These are phyloP conservation scores for Opisthocomus hoazin DNA, from an alignment of 2,113 vertebrate genomes.

Conservation along the genomic window DNA sequence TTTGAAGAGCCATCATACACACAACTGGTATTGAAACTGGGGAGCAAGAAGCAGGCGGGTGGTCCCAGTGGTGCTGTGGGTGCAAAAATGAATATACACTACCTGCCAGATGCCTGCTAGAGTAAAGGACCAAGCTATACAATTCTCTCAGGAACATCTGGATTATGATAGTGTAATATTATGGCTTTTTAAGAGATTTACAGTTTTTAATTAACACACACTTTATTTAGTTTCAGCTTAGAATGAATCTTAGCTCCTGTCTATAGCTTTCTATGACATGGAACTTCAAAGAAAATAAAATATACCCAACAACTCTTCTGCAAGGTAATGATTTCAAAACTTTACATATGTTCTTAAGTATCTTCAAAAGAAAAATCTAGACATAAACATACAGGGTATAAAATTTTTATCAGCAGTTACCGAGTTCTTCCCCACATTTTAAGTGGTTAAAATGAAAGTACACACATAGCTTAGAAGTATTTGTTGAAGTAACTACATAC, in stretches of 20 bases:
- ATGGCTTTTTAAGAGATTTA: not conserved
- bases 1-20: not conserved
- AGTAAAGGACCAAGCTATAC: slow-evolving; percentile 44
- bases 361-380: not conserved
- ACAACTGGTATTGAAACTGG: not conserved
- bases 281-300: not conserved
- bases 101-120: slow-evolving; percentile 39
- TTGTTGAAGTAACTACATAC: not conserved
- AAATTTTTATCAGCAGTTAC: not conserved
- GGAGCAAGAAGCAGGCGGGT: slow-evolving; percentile 56
- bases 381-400: not conserved
- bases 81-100: slow-evolving; percentile 32
- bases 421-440: not conserved
- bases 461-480: not conserved
- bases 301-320: not conserved
- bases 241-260: not conserved
- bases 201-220: not conserved
- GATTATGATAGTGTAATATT: not conserved
- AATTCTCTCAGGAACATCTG: slow-evolving; percentile 33
- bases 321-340: not conserved
- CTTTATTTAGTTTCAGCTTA: not conserved
- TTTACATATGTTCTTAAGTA: not conserved
- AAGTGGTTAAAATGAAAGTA: not conserved
- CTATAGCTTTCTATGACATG: not conserved
- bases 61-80: slow-evolving; percentile 54